Percentiles rank a stretch among this genome's conserved stretches.
Conservation (phyloP, 2,888 invertebrate species). For the Eurytoma adleriae region DNA sequence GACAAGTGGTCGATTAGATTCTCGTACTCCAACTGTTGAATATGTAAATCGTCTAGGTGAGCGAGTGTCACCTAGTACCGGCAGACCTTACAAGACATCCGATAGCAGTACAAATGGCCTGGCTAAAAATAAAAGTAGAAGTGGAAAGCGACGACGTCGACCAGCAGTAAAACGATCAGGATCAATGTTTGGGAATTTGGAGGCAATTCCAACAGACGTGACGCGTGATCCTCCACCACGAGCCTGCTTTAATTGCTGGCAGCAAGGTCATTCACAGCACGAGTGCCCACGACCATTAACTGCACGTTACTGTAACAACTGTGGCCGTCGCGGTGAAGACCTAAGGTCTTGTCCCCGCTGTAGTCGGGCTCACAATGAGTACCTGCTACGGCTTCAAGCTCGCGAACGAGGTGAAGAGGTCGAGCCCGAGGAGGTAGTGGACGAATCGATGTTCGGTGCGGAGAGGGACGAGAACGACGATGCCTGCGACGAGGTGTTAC, state of each 20-base stretch:
- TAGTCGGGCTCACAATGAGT: neutral
- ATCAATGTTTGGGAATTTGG: slow-evolving; percentile 26
- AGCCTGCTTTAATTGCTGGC: slow-evolving; percentile 48
- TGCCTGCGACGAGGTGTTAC: slow-evolving; percentile 23
- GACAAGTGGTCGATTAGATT: too few species aligned
- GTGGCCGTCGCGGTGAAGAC: slow-evolving; percentile 42
- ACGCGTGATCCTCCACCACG: slow-evolving; percentile 42
- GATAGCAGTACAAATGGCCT: too few species aligned
- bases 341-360: slow-evolving; percentile 40
- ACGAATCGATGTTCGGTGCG: neutral
- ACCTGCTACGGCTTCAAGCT: neutral
- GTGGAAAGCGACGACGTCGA: too few species aligned
- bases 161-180: slow-evolving; percentile 29
- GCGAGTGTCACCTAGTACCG: too few species aligned
- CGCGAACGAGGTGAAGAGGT: neutral
- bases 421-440: neutral
- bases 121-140: too few species aligned
- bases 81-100: too few species aligned
- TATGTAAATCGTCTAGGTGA: too few species aligned
- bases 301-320: slow-evolving; percentile 34
- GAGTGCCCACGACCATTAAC: slow-evolving; percentile 6
- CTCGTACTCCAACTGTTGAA: too few species aligned
- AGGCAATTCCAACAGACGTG: slow-evolving; percentile 27
- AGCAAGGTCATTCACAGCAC: slow-evolving; percentile 22
- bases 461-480: neutral